Percentiles rank a stretch among this genome's conserved stretches.
These are phyloP conservation scores for Galeopterus variegatus DNA, from an alignment of 2,113 vertebrate genomes.

Conservation along the genomic window DNA sequence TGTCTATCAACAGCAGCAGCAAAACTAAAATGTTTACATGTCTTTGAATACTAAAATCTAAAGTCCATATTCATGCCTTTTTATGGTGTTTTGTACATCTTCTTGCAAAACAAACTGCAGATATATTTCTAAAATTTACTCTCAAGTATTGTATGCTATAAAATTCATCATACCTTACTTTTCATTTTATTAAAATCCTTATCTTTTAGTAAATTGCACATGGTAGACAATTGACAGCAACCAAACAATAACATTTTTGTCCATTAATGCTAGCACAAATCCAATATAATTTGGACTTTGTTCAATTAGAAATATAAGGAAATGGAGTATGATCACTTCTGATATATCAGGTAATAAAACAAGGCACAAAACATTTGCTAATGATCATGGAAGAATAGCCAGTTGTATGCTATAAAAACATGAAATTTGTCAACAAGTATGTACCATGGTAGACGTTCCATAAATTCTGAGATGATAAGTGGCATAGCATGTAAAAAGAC, in stretches of 20 bases:
- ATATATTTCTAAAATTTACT: not conserved
- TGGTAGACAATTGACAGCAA: not conserved
- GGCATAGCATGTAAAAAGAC: not conserved
- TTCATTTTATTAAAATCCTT: not conserved
- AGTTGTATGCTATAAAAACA: not conserved
- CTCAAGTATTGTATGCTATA: not conserved
- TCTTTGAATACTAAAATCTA: not conserved
- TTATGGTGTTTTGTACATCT: not conserved
- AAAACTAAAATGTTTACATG: too few species aligned
- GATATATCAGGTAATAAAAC: not conserved
- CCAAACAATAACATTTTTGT: not conserved
- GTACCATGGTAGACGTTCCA: rapidly evolving
- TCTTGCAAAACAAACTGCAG: not conserved
- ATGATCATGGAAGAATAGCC: not conserved
- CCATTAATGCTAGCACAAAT: not conserved
- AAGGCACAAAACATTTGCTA: not conserved
- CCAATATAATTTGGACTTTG: not conserved
- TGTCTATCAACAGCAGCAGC: not conserved
- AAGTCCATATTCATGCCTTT: not conserved
- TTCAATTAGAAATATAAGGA: not conserved
- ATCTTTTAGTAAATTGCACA: not conserved
- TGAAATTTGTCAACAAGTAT: not conserved
- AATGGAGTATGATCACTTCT: not conserved
- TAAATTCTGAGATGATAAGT: not conserved
- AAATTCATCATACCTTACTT: not conserved